Conservation (phyloP, 2,113 vertebrate species). For the Corynorhinus townsendii region DNA sequence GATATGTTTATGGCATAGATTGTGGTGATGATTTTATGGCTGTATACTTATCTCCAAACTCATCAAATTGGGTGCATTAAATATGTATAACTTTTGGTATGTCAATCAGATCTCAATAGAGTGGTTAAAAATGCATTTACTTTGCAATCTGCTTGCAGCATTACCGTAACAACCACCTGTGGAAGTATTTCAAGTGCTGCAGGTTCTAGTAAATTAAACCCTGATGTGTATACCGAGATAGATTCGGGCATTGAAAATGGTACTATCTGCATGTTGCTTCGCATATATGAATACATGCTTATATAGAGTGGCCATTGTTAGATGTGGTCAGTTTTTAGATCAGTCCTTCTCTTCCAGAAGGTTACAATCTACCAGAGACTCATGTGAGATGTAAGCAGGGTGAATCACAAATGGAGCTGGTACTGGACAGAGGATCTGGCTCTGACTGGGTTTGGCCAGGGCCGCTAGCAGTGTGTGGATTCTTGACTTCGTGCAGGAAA, state of each 20-base stretch:
- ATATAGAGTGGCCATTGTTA: neutral
- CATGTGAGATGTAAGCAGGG: neutral
- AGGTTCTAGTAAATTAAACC: neutral
- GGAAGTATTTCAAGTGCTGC: neutral
- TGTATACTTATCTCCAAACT: neutral
- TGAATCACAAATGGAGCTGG: neutral
- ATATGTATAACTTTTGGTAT: neutral
- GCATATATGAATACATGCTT: neutral
- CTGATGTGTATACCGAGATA: neutral
- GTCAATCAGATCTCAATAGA: neutral
- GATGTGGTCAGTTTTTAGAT: neutral
- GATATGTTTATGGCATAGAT: neutral
- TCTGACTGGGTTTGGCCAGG: neutral
- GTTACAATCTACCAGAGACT: neutral
- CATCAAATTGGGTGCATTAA: neutral
- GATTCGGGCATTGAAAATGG: neutral
- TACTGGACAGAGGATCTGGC: neutral
- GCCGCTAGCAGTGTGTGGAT: too few relatives aligned
- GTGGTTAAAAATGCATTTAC: constrained; percentile 7
- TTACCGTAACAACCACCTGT: neutral
- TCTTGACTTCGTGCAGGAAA: too few relatives aligned
- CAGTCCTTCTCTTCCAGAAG: neutral
- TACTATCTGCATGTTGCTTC: neutral
- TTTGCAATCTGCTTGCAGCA: neutral
- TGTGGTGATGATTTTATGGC: neutral